phyloP scores from a whole-genome alignment of 2,797 vertebrate species.

The Toxotes lorentzi region DNA sequence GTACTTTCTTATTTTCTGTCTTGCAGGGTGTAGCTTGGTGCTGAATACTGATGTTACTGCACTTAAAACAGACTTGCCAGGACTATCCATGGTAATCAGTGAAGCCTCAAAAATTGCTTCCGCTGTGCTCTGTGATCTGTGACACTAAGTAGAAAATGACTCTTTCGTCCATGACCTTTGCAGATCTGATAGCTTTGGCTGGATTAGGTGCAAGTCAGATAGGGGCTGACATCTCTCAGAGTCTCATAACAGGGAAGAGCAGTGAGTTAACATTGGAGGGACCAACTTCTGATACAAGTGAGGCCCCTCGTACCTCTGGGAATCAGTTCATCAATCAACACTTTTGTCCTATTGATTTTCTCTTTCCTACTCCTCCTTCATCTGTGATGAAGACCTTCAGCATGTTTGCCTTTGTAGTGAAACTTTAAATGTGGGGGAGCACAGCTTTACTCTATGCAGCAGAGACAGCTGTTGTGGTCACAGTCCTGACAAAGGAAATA shows the following conservation, averaged over 20 bases:
- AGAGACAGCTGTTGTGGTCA: not conserved
- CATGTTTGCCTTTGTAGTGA: not conserved
- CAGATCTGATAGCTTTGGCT: conserved; percentile 32
- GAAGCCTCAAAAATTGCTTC: conserved; percentile 22
- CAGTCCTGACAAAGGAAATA: not conserved
- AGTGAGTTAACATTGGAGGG: not conserved
- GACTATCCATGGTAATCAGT: not conserved
- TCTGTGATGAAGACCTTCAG: conserved; percentile 4
- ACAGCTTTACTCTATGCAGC: not conserved
- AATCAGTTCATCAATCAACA: conserved; percentile 36
- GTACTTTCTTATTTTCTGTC: not conserved
- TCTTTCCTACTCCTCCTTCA: not conserved
- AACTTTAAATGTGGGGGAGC: not conserved
- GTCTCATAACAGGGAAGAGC: conserved; percentile 10
- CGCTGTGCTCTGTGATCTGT: not conserved
- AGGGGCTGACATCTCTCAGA: conserved; percentile 9
- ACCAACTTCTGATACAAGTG: not conserved
- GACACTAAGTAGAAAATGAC: conserved; percentile 4
- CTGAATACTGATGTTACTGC: conserved; percentile 1
- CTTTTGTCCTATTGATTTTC: conserved; percentile 50
- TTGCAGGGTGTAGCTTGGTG: not conserved
- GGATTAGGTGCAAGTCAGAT: conserved; percentile 17
- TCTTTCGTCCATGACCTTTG: conserved; percentile 42
- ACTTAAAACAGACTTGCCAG: not conserved
- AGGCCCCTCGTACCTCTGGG: not conserved